Percentiles rank a stretch among this genome's conserved stretches.
phyloP scores from a whole-genome alignment of 2,797 vertebrate species.

The Syngnathus rostellatus region DNA sequence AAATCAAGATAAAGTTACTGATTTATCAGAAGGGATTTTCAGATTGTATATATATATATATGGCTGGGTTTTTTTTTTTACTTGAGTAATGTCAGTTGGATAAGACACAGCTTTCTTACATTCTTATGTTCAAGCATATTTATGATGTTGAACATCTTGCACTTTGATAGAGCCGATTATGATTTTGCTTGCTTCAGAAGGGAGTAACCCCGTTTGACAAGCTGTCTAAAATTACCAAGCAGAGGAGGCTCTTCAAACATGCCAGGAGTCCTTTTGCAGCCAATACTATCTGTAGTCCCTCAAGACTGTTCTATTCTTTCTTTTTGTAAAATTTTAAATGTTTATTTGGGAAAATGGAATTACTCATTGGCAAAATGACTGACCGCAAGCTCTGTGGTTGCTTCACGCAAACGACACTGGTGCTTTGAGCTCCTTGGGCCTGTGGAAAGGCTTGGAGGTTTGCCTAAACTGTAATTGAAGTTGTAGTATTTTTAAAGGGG shows the following conservation, averaged over 20 bases:
- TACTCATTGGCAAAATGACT: conserved; percentile 15
- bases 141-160: conserved; percentile 51
- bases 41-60: conserved; percentile 16
- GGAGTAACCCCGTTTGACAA: conserved; percentile 53
- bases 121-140: conserved; percentile 37
- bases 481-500: conserved; percentile 49
- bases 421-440: conserved; percentile 44
- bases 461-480: conserved; percentile 60
- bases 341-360: neutral
- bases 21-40: conserved; percentile 46
- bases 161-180: conserved; percentile 50
- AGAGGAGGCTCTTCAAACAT: conserved; percentile 34
- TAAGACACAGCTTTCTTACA: conserved; percentile 39
- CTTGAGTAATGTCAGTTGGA: conserved; percentile 41
- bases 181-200: conserved; percentile 43
- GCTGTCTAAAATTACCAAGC: conserved; percentile 55
- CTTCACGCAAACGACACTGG: conserved; percentile 40
- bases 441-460: conserved; percentile 43
- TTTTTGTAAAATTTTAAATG: conserved; percentile 38
- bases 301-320: conserved; percentile 47
- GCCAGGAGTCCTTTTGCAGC: conserved; percentile 36
- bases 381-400: conserved; percentile 24
- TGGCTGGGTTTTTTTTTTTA: conserved; percentile 28
- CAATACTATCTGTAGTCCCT: conserved; percentile 52
- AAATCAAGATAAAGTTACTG: conserved; percentile 42